Evolutionary conservation across 2,888 invertebrate species (phyloP), one percentile per base, ranked within the genome.

Genomic region (Pilophorus perplexus): DNA sequence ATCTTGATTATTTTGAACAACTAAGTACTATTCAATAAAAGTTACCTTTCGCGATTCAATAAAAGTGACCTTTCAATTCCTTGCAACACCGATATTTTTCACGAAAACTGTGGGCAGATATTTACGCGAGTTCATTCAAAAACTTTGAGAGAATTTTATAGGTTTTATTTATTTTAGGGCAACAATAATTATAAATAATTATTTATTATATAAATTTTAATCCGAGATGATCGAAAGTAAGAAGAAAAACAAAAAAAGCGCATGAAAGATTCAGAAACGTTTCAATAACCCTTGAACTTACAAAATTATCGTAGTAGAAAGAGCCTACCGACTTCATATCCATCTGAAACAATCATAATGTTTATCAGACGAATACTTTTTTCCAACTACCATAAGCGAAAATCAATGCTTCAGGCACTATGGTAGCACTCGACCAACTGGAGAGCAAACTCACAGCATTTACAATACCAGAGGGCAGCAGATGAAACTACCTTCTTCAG

Each of bases 321-420:
- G 90, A 90, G 82, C 91, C 91, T 85, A 91, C 89, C 84, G 90
- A 89, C 87, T 92, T 92, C 88, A 91, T 89, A 85, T 92, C 91
- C 91, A 92, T 91, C 91, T 92, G 88, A 83, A 89, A 89, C 78
- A 79, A 67, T 67, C 66, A 69, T 67, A 69, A 69, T 33, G 22
- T 50, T 50, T 48, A 37, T 64, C 52, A 48, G 64, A 50, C 50
- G 37, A 50, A 64, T 52, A 64, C 27, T 33, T 28, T 50, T 50
- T 46, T 60, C 27, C 60, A 60, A 60, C 42, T 60, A 54, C 33
- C 54, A n/a, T 3, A 54, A 60, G 60, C 60, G 44, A 27, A 4
- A 44, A 16, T 27, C 27, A 27, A 60, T 44, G 44, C 60, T 60
- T 44, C 2, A 42, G 27, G 44, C 42, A 20, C 60, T 46, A 50